These are phyloP conservation scores for Linnaemya vulpina DNA, from an alignment of 2,888 invertebrate species.

Conservation along the genomic window DNA sequence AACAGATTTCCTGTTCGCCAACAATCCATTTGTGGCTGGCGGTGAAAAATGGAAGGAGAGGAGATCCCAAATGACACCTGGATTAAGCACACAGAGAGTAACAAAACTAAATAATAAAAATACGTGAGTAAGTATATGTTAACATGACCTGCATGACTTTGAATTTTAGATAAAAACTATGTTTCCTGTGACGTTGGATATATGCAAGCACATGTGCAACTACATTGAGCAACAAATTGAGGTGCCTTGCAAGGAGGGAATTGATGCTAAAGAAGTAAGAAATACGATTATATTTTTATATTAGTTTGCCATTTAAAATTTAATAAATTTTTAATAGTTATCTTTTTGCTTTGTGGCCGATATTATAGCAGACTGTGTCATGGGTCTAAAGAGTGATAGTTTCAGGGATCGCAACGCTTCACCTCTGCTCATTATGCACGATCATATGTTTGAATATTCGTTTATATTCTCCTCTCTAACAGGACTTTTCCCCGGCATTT, in stretches of 20 bases:
- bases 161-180: constrained; percentile 81
- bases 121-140: neutral
- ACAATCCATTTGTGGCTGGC: constrained; percentile 83
- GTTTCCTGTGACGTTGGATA: constrained; percentile 83
- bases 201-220: constrained; percentile 81
- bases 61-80: constrained; percentile 83
- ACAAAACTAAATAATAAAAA: neutral
- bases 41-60: constrained; percentile 84
- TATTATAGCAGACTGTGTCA: constrained; percentile 82
- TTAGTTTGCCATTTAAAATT: neutral
- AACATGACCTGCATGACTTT: neutral
- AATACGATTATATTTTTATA: neutral
- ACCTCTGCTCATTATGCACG: constrained; percentile 39
- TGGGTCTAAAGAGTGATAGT: constrained; percentile 82
- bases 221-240: constrained; percentile 80
- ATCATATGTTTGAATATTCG: constrained; percentile 52
- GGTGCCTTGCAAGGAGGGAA: constrained; percentile 77
- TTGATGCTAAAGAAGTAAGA: constrained; percentile 81
- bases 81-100: constrained; percentile 84
- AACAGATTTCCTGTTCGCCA: constrained; percentile 82
- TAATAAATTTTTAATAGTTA: constrained; percentile 73
- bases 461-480: constrained; percentile 61
- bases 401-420: constrained; percentile 69
- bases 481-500: constrained; percentile 77
- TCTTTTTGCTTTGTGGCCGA: constrained; percentile 81